Base-by-base conservation (phyloP, 1,140 invertebrate species). In the Macrobrachium nipponense region DNA sequence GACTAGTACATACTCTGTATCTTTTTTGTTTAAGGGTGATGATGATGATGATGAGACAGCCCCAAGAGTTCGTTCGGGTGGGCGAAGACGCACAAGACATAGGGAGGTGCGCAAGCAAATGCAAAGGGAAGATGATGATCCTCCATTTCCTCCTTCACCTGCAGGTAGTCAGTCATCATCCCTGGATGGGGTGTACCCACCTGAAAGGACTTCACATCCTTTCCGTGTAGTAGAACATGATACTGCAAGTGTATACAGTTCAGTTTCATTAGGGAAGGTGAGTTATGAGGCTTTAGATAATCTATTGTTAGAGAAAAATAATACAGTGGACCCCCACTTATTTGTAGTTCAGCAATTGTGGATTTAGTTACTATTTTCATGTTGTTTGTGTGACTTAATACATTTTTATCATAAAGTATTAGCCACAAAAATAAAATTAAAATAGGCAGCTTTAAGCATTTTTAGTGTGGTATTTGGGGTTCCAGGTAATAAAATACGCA, bases 171-270 rank as follows among this genome's bases (percentile, higher is more conserved):
- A 96, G 90, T 94, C 95, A 27, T 95, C 95, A 20, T 95, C 95
- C 23, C 92, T 93, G 78, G 94, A 94, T 88, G 93, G 93, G 18
- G 91, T 94, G 5, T 94, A 92, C 89, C 72, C 91, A 92, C 72
- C 91, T 91, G 60, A 81, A 27, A 93, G 93, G 91, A 93, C 93
- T 6, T 93, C 94, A 17, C 95, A 95, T 92, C 95, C 95, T 43
- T 96, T 96, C 89, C 93, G 94, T 90, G 95, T 97, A 68, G 96
- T 97, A 89, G 95, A 97, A 88, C 95, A 96, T 89, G 96, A 97
- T 91, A 94, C 96, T 78, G 93, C 96, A 89, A 96, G 95, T 90
- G 92, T 97, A 89, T 95, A 97, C 90, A 97, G 96, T 91, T 95
- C 96, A 92, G 96, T 95, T 88, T 96, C 96, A 85, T 91, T 97